These are phyloP conservation scores for Drepana arcuata DNA, from an alignment of 1,140 invertebrate genomes.

Conservation along the genomic window DNA sequence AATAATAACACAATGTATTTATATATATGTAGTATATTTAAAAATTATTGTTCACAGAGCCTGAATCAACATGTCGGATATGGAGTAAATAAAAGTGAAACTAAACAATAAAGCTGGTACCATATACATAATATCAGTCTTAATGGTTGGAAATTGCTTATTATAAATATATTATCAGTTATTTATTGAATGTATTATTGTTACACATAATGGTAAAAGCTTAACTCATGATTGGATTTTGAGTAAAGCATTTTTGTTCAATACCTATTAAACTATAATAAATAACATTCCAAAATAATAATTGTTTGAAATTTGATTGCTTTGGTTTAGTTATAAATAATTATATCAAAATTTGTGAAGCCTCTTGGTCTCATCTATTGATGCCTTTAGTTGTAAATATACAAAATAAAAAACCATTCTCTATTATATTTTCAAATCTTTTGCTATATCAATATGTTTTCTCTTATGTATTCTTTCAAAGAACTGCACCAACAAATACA, in stretches of 20 bases:
- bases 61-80: conserved; percentile 15
- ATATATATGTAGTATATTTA: conserved; percentile 1
- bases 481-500: conserved; percentile 81
- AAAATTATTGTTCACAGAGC: conserved; percentile 40
- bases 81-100: background rate
- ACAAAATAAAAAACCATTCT: background rate
- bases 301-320: background rate
- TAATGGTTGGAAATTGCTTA: conserved; percentile 8
- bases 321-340: background rate
- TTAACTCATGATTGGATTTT: conserved; percentile 16
- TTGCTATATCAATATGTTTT: conserved; percentile 78
- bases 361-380: background rate
- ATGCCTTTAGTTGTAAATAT: background rate
- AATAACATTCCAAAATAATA: conserved; percentile 49
- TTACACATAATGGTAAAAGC: conserved; percentile 19
- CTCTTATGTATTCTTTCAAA: conserved; percentile 81
- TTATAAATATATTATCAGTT: conserved; percentile 9
- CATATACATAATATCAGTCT: conserved; percentile 20
- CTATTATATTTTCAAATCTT: conserved; percentile 60
- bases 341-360: background rate
- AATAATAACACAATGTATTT: background rate
- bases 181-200: conserved; percentile 40
- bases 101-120: conserved; percentile 5
- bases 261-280: conserved; percentile 45
- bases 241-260: conserved; percentile 19